Percentiles rank a stretch among this genome's conserved stretches.
Conservation (phyloP, 2,888 invertebrate genomes). For the Malthinus flaveolus region DNA sequence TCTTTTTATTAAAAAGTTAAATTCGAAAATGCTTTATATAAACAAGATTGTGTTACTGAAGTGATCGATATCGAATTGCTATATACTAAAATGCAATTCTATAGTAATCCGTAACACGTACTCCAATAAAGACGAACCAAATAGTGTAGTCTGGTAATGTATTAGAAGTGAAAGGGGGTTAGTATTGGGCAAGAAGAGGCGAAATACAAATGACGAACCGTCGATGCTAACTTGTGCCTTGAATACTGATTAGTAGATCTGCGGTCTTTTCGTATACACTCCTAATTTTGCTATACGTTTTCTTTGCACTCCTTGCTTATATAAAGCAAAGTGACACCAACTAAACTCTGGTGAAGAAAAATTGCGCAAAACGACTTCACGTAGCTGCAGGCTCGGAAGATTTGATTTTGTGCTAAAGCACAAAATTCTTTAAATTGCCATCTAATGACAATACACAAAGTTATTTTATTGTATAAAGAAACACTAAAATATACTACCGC, state of each 20-base stretch:
- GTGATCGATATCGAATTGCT: slow-evolving; percentile 20
- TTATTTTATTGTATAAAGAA: slow-evolving; percentile 31
- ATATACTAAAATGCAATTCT: slow-evolving; percentile 15
- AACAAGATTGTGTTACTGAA: slow-evolving; percentile 6
- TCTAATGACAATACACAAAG: slow-evolving; percentile 35
- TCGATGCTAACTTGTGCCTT: slow-evolving; percentile 43
- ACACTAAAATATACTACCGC: slow-evolving; percentile 12
- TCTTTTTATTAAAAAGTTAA: no score
- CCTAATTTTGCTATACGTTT: slow-evolving; percentile 34
- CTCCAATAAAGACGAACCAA: slow-evolving; percentile 19
- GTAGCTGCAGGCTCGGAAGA: slow-evolving; percentile 39
- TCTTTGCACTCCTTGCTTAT: slow-evolving; percentile 9
- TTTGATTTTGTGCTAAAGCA: slow-evolving; percentile 35
- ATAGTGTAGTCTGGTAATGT: slow-evolving; percentile 23
- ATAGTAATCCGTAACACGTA: slow-evolving; percentile 24
- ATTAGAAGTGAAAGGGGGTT: slow-evolving; percentile 24
- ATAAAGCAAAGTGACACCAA: slow-evolving; percentile 34
- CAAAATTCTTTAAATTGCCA: slow-evolving; percentile 35
- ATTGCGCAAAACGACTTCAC: slow-evolving; percentile 31
- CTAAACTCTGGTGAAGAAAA: slow-evolving; percentile 39
- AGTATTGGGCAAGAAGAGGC: slow-evolving; percentile 29
- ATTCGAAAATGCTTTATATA: background rate
- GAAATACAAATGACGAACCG: slow-evolving; percentile 46
- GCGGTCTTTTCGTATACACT: slow-evolving; percentile 38
- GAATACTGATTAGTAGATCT: slow-evolving; percentile 42